Base-by-base conservation (phyloP, 2,888 invertebrate genomes). In the Trissolcus japonicus region DNA sequence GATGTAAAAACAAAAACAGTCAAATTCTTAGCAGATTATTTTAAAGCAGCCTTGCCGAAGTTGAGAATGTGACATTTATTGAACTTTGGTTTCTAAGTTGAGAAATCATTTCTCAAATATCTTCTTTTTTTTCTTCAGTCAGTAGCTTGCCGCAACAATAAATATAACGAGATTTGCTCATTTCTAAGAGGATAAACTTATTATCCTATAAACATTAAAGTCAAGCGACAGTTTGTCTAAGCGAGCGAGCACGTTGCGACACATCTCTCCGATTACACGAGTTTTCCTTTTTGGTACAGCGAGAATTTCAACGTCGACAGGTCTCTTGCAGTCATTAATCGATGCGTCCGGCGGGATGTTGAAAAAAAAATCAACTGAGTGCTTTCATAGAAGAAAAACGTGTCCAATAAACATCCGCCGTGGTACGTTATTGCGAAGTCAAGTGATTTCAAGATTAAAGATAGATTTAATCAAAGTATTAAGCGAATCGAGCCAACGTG, bases 391-490 rank as follows among this genome's bases (percentile, higher is more conserved):
- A 55, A 61, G 51, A 4, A 46, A 65, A 65, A 65, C 56, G 65
- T 48, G 56, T 56, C 48, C 48, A 65, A 65, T 65, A 55, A 65
- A 56, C 7, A 9, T 11, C 35, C 35, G 35, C 35, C 35, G n/a
- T 25, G 25, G 19, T 14, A 19, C 16, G 50, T 66, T 67, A 67
- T 67, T 67, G 57, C 57, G 43, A 40, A 59, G 51, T 51, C 66
- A 25, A 67, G 66, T 43, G 66, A 67, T 67, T 60, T 51, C 53
- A 60, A 67, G 59, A 59, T 53, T 25, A 43, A 13, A 67, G 35
- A 35, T 19, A 59, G 67, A 67, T 67, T 67, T 53, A 59, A 67
- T 67, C 46, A 67, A 60, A 67, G 67, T 67, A 67, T 67, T 54
- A 67, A 59, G 43, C 43, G 54, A 59, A 67, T 60, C 53, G 53